Conservation (phyloP, 2,797 vertebrate genomes). For the Siniperca scherzeri region DNA sequence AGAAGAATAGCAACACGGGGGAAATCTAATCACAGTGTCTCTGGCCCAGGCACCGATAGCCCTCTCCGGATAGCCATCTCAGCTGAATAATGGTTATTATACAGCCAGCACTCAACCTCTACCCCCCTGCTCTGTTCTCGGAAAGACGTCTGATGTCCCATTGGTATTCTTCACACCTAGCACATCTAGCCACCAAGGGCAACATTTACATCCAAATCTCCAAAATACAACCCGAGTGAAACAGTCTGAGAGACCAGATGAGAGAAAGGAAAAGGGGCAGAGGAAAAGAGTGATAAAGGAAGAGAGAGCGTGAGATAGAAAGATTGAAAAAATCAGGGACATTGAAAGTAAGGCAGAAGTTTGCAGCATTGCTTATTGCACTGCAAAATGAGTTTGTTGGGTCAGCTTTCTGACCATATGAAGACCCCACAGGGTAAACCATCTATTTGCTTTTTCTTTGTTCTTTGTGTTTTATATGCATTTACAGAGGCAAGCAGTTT, state of each 20-base stretch:
- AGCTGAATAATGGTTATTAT: constrained; percentile 85
- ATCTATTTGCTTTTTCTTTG: not conserved
- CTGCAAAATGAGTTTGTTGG: constrained; percentile 34
- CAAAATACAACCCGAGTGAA: constrained; percentile 52
- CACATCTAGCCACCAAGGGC: constrained; percentile 66
- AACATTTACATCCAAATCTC: constrained; percentile 77
- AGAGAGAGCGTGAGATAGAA: not conserved
- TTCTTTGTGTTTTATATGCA: not conserved
- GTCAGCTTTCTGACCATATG: constrained; percentile 6
- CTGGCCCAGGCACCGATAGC: constrained; percentile 67
- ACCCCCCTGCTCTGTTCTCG: constrained; percentile 61
- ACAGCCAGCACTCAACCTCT: constrained; percentile 76
- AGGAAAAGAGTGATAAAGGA: constrained; percentile 6
- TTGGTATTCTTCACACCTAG: constrained; percentile 72
- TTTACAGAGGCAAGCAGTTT: constrained; percentile 2
- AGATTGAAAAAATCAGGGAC: constrained; percentile 11
- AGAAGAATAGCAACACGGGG: constrained; percentile 75
- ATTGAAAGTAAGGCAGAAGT: constrained; percentile 14
- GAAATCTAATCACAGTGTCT: constrained; percentile 81
- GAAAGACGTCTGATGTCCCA: constrained; percentile 62
- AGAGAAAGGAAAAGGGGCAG: constrained; percentile 18
- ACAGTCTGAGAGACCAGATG: constrained; percentile 35
- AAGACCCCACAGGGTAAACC: not conserved
- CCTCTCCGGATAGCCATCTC: constrained; percentile 80
- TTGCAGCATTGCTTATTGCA: constrained; percentile 28